Percentiles rank a stretch among this genome's conserved stretches.
Evolutionary conservation across 1,140 invertebrate species (phyloP).

Genomic region (Hylaeus anthracinus): DNA sequence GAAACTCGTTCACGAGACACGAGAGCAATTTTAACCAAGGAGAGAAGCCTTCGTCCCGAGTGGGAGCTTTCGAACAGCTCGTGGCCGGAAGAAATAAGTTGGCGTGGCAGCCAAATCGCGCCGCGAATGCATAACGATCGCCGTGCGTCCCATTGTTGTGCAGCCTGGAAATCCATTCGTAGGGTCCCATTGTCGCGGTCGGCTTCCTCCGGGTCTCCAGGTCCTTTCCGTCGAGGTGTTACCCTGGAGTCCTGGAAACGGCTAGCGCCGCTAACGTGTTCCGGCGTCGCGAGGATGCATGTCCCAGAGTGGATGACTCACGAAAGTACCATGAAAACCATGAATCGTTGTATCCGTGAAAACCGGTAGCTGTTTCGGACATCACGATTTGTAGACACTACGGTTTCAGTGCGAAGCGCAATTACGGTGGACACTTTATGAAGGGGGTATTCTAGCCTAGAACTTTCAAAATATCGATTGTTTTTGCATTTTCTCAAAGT

Average conservation of each 20-base stretch:
- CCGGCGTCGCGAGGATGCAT: constrained; percentile 33
- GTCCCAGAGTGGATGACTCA: constrained; percentile 16
- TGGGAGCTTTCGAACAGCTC: constrained; percentile 33
- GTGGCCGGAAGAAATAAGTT: constrained; percentile 61
- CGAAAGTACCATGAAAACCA: neutral
- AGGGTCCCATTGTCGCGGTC: constrained; percentile 50
- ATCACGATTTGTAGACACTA: neutral
- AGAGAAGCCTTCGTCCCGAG: neutral
- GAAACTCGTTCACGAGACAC: constrained; percentile 12
- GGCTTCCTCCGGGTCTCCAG: constrained; percentile 45
- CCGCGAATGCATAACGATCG: constrained; percentile 64
- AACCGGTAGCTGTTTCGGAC: constrained; percentile 8
- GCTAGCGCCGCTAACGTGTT: constrained; percentile 45
- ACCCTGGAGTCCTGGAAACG: constrained; percentile 25
- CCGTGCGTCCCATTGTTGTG: constrained; percentile 57
- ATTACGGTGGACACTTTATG: too few species aligned
- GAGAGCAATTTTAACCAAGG: constrained; percentile 9
- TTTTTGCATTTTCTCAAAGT: too few species aligned
- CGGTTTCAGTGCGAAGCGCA: neutral
- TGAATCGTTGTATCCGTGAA: neutral
- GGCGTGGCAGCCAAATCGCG: constrained; percentile 56
- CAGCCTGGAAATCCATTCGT: constrained; percentile 58
- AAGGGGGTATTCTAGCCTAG: too few species aligned
- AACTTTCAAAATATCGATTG: too few species aligned
- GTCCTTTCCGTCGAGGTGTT: constrained; percentile 47